These are phyloP conservation scores for Diachasma alloeum DNA, from an alignment of 1,140 invertebrate species.

Conservation along the genomic window DNA sequence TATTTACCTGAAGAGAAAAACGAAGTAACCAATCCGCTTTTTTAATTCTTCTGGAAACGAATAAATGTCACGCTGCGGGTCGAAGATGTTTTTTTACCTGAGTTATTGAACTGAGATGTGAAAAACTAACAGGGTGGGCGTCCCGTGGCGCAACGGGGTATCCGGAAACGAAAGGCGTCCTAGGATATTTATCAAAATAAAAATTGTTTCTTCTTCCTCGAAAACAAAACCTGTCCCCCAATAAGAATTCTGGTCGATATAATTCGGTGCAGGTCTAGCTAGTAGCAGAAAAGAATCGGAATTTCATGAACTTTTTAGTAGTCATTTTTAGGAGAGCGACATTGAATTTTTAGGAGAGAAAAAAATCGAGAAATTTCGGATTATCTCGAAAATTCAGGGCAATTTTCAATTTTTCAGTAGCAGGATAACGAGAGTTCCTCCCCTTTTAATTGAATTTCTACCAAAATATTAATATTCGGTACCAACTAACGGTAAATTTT, in stretches of 20 bases:
- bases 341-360: too few relatives aligned
- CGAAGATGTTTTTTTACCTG: constrained; percentile 2
- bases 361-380: too few relatives aligned
- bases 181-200: background rate
- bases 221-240: background rate
- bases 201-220: background rate
- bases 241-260: background rate
- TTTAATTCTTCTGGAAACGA: background rate
- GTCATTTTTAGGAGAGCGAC: too few relatives aligned
- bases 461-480: too few relatives aligned
- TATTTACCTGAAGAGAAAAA: constrained; percentile 10
- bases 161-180: background rate
- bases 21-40: background rate
- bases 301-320: too few relatives aligned
- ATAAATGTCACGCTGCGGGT: background rate
- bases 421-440: too few relatives aligned
- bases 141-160: background rate
- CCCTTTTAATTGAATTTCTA: too few relatives aligned
- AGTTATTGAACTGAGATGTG: background rate
- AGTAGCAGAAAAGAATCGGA: background rate
- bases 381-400: too few relatives aligned
- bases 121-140: background rate
- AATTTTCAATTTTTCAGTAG: too few relatives aligned
- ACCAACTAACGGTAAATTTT: too few relatives aligned
- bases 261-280: background rate